These are phyloP conservation scores for Busseola fusca DNA, from an alignment of 2,888 invertebrate genomes.

Conservation along the genomic window DNA sequence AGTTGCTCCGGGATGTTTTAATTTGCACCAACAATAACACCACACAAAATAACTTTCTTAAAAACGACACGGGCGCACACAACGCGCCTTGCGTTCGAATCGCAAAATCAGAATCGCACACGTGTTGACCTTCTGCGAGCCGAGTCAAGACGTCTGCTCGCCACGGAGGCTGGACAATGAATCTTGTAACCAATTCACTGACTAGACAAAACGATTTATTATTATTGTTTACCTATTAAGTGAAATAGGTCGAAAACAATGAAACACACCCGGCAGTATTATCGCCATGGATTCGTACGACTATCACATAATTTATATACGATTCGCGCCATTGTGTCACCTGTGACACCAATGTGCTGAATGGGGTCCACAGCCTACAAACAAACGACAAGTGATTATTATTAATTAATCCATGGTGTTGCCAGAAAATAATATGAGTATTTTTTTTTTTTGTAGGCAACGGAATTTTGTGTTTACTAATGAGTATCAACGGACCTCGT, in stretches of 20 bases:
- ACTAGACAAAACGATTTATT: not conserved
- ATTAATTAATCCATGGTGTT: conserved; percentile 23
- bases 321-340: conserved; percentile 32
- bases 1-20: no score
- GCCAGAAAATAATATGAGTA: conserved; percentile 16
- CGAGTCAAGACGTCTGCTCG: no score
- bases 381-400: conserved; percentile 44
- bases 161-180: no score
- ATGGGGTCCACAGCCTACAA: conserved; percentile 49
- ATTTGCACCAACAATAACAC: no score
- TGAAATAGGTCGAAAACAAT: conserved; percentile 25
- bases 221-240: conserved; percentile 12
- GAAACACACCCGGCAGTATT: not conserved
- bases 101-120: no score
- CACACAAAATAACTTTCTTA: no score
- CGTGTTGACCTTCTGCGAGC: no score
- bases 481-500: conserved; percentile 36
- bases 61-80: no score
- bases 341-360: conserved; percentile 29
- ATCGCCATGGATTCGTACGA: not conserved
- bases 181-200: no score
- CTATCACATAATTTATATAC: conserved; percentile 39
- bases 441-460: conserved; percentile 28
- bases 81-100: no score
- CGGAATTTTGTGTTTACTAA: conserved; percentile 43